Conservation (phyloP, 2,113 vertebrate genomes). For the Lagopus leucura region DNA sequence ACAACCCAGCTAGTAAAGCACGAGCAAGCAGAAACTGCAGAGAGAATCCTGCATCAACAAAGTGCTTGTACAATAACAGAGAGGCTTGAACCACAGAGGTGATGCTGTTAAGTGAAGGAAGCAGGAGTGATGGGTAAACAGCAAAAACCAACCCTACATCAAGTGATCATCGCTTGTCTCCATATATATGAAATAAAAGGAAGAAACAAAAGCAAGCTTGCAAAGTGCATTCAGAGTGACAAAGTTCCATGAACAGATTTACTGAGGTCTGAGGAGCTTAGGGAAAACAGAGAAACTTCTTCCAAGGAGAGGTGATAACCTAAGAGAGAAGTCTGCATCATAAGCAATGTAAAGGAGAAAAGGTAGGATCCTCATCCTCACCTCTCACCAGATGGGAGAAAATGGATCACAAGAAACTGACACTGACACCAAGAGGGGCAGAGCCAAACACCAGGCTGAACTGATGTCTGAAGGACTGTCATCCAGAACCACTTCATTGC, state of each 20-base stretch:
- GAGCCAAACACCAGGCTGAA: background rate
- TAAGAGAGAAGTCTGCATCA: background rate
- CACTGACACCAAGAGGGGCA: background rate
- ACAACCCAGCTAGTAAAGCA: background rate
- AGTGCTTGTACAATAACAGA: background rate
- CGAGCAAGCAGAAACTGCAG: background rate
- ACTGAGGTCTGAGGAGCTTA: background rate
- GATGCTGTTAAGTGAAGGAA: background rate
- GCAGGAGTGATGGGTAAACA: background rate
- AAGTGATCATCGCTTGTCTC: background rate
- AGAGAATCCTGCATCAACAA: background rate
- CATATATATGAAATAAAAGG: background rate
- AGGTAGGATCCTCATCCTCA: background rate
- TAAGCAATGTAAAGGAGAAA: background rate
- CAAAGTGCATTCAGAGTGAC: background rate
- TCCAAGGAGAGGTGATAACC: background rate
- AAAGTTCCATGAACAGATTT: background rate
- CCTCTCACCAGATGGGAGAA: background rate
- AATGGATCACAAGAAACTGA: background rate
- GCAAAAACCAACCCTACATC: background rate
- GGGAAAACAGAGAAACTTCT: background rate
- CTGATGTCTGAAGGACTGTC: background rate
- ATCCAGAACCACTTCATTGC: background rate
- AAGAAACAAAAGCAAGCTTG: background rate
- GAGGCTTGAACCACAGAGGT: background rate